Evolutionary conservation across 92 coral and sea anemone genomes (phyloP), one percentile per base, ranked within the genome.

Genomic region (Epizoanthus ramosus): DNA sequence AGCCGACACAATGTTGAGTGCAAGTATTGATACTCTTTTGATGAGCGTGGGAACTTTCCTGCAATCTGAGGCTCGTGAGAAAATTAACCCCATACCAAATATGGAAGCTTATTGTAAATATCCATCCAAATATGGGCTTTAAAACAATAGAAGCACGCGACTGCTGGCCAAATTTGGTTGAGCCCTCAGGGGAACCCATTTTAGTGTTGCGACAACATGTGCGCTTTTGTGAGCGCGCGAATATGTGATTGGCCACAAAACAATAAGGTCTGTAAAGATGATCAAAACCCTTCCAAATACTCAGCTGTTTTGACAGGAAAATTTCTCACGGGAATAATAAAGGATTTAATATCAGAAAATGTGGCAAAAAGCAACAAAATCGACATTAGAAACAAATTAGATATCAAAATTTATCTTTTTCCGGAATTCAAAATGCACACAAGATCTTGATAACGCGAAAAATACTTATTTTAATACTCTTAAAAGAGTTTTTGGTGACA

Each of bases 1-100:
- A 41, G 54, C 43, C 77, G 83, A 87, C 80, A 90, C 91, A 91
- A 87, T 86, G 90, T 92, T 84, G 84, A 80, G 84, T 68, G 80
- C 80, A 76, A 87, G 83, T 88, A 71, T 79, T 68, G 85, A 83
- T 79, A 80, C 79, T 66, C 79, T 79, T 54, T 83, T 80, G 89
- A 91, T 89, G 92, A 94, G 91, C 99, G 99, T 96, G 99, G 99
- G 99, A 96, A 96, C 74, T 90, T 90, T 88, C 88, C 83, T 91
- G 95, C 97, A 91, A 89, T 94, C 91, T 75, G 93, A 94, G 92
- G 96, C 88, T 75, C 98, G 98, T 94, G 98, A 95, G 98, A 96
- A 96, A 91, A 90, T 86, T 87, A 89, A 90, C 94, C 82, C 95
- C 89, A 84, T 80, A 80, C 99, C 99, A 90, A 94, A 96, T 96